Base-by-base conservation (phyloP, 2,888 invertebrate species). In the Rhyacophila evoluta region DNA sequence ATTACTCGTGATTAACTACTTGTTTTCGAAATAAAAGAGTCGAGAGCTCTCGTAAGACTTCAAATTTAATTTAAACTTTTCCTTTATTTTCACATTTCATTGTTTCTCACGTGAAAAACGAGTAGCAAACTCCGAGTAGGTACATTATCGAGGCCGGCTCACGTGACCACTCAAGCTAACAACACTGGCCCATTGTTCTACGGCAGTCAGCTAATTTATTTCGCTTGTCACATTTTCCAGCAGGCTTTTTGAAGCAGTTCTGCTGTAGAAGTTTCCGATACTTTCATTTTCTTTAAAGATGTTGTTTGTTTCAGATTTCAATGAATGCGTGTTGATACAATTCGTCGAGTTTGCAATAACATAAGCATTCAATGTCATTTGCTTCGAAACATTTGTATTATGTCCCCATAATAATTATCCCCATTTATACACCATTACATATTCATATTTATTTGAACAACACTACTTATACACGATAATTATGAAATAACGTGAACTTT, bases 161-260 rank as follows among this genome's bases (percentile, higher is more conserved):
- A 74, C 74, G 74, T 74, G 74, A 41, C 39, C 74, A 74, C 41
- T 38, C 74, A 28, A 27, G 38, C 39, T 41, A 41, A 74, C 69
- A 29, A 69, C 41, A 74, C 25, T 29, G 41, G n/a, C 74, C n/a
- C 28, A 55, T 74, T 74, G 74, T 74, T 74, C 29, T 25, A 28
- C 25, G 74, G 74, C 55, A 55, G 74, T 55, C 74, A 41, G 74
- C 55, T 41, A 74, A 74, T 74, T 74, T 74, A 41, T 74, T 74
- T 74, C 28, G 11, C 74, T 12, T 41, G 74, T 41, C 74, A 74
- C 29, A 41, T 74, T 41, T 41, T 28, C 69, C 15, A 15, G 29
- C 69, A 19, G 39, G 39, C 12, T n/a, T 39, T 15, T 39, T 39
- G 15, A 39, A 39, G 15, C 39, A 39, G 27, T 25, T 11, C 29